Percentiles rank a stretch among this genome's conserved stretches.
phyloP scores from a whole-genome alignment of 1,140 invertebrate genomes.

The Melitaea cinxia region DNA sequence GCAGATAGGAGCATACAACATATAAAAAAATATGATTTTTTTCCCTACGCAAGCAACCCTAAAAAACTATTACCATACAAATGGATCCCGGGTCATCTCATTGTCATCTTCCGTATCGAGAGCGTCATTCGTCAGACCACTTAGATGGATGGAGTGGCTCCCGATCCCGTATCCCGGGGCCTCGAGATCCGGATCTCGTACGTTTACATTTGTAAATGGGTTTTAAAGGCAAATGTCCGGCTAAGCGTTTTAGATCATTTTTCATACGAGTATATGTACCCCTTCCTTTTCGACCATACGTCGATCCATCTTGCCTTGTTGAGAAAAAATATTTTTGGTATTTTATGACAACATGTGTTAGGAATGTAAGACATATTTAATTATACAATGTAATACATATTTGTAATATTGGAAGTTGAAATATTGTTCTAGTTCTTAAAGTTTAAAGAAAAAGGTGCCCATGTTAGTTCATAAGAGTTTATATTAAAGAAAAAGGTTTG shows the following conservation, averaged over 20 bases:
- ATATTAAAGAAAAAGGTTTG: too few species aligned
- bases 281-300: slow-evolving; percentile 28
- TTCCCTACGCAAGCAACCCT: not conserved
- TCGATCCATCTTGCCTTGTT: slow-evolving; percentile 23
- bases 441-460: too few species aligned
- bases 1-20: not conserved
- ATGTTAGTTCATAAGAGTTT: too few species aligned
- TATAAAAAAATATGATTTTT: not conserved
- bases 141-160: slow-evolving; percentile 49
- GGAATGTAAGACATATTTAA: too few species aligned
- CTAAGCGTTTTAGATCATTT: slow-evolving; percentile 23
- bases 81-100: slow-evolving; percentile 68
- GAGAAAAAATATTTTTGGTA: not conserved
- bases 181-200: slow-evolving; percentile 19
- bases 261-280: too few species aligned
- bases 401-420: too few species aligned
- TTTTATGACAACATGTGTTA: not conserved
- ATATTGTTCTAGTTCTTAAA: too few species aligned
- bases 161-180: slow-evolving; percentile 18
- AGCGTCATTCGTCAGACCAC: slow-evolving; percentile 49
- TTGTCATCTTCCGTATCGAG: slow-evolving; percentile 63
- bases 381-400: too few species aligned
- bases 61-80: slow-evolving; percentile 64
- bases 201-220: slow-evolving; percentile 60
- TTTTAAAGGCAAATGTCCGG: slow-evolving; percentile 43